phyloP scores from a whole-genome alignment of 2,113 vertebrate genomes.

The Chamaetylas fuelleborni region DNA sequence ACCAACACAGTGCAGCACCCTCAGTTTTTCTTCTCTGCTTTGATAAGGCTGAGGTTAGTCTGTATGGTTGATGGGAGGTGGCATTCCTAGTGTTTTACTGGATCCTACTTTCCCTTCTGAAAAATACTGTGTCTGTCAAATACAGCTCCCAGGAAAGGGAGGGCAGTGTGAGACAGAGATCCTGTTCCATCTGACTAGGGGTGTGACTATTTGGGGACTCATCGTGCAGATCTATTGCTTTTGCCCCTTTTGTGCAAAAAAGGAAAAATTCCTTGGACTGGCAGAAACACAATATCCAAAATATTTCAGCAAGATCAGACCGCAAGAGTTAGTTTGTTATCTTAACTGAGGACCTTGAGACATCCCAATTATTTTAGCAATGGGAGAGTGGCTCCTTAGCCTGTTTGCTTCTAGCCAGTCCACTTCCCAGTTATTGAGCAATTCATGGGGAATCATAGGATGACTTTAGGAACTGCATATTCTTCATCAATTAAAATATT shows the following conservation, averaged over 20 bases:
- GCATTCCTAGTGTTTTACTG: neutral
- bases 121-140: slow-evolving; percentile 30
- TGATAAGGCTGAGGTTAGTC: slow-evolving; percentile 23
- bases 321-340: neutral
- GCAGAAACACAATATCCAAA: neutral
- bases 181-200: neutral
- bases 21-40: neutral
- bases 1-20: neutral
- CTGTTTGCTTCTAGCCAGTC: neutral
- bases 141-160: slow-evolving; percentile 2
- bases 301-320: slow-evolving; percentile 24
- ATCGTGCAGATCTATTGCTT: neutral
- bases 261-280: slow-evolving; percentile 15
- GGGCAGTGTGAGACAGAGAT: slow-evolving; percentile 38
- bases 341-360: slow-evolving; percentile 8
- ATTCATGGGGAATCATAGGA: neutral
- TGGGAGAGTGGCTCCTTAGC: neutral
- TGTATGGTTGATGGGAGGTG: neutral
- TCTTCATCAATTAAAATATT: neutral
- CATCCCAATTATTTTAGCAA: slow-evolving; percentile 16
- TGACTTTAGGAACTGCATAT: neutral
- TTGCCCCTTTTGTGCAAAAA: slow-evolving; percentile 5
- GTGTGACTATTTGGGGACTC: slow-evolving; percentile 15
- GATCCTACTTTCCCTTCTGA: neutral
- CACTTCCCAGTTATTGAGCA: neutral